Evolutionary conservation across 2,113 vertebrate species (phyloP).

Genomic region (Willisornis vidua): DNA sequence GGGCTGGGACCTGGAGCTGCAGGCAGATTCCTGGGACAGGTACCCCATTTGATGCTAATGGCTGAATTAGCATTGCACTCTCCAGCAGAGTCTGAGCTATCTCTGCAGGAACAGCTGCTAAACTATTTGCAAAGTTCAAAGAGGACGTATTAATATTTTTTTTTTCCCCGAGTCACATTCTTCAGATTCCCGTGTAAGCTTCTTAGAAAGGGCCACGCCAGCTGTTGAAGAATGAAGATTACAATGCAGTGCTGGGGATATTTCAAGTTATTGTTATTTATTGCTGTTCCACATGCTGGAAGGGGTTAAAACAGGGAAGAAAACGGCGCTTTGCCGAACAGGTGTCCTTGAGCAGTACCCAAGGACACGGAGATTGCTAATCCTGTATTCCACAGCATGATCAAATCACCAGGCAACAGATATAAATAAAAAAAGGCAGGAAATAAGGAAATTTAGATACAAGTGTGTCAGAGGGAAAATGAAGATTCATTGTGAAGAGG

Average conservation of each 20-base stretch:
- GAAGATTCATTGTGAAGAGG: constrained; percentile 95
- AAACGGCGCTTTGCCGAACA: constrained; percentile 80
- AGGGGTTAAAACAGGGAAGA: constrained; percentile 79
- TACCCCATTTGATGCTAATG: constrained; percentile 4
- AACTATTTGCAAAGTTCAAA: constrained; percentile 72
- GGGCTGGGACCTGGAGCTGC: background rate
- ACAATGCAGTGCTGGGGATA: background rate
- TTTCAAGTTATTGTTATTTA: background rate
- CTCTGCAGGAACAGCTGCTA: constrained; percentile 66
- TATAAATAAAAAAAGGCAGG: constrained; percentile 95
- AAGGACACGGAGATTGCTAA: constrained; percentile 92
- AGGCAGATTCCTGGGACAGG: background rate
- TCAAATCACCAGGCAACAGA: constrained; percentile 95
- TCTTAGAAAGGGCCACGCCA: constrained; percentile 54
- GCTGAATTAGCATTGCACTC: constrained; percentile 63
- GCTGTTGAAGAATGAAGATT: constrained; percentile 65
- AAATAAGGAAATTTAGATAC: constrained; percentile 96
- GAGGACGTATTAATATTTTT: background rate
- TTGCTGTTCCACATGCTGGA: background rate
- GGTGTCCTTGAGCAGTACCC: constrained; percentile 92
- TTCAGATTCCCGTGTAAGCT: constrained; percentile 61
- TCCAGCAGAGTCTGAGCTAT: constrained; percentile 36
- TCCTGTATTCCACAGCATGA: constrained; percentile 93
- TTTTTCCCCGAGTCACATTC: background rate
- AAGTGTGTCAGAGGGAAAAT: constrained; percentile 92